Evolutionary conservation across 2,888 invertebrate genomes (phyloP), one percentile per base, ranked within the genome.

Genomic region (Coleophora deauratella): DNA sequence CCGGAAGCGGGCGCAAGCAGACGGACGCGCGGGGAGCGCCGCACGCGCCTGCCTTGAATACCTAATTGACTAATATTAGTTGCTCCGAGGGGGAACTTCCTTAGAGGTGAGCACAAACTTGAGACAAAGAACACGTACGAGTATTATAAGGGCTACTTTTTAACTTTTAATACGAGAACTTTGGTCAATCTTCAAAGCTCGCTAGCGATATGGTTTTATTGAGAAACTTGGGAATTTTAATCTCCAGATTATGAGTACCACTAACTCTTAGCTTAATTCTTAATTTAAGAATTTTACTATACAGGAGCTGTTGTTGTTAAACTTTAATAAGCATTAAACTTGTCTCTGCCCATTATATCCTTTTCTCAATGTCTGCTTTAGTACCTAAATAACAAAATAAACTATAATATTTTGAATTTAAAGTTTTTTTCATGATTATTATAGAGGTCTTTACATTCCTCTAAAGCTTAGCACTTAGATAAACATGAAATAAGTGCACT

Each of bases 51-150:
- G 79, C 55, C 69, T 77, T 81, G 84, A 85, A 85, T 85, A 85
- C 79, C 74, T 82, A 82, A 84, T 82, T 79, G 75, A 74, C 74
- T 81, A 79, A 81, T 81, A 81, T 82, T 80, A 80, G 80, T 79
- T 75, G 74, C 68, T 68, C 59, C 59, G 65, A 65, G 72, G 74
- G 52, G 72, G 68, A 77, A 73, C 74, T 79, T 78, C 70, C 75
- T 72, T 68, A 71, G 70, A 80, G 77, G 81, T 80, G 76, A 72
- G 69, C 68, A 65, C 64, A 65, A 70, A 79, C 76, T 79, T 74
- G 66, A 77, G 73, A 82, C 79, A 81, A 81, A 79, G 80, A 77
- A 76, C 78, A 77, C 76, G 76, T 76, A 75, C 70, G 66, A 59
- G 65, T 59, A 54, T 65, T 63, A 72, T 63, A 68, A 72, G 68